Conservation (phyloP, 2,797 vertebrate genomes). For the Pelodytes ibericus region DNA sequence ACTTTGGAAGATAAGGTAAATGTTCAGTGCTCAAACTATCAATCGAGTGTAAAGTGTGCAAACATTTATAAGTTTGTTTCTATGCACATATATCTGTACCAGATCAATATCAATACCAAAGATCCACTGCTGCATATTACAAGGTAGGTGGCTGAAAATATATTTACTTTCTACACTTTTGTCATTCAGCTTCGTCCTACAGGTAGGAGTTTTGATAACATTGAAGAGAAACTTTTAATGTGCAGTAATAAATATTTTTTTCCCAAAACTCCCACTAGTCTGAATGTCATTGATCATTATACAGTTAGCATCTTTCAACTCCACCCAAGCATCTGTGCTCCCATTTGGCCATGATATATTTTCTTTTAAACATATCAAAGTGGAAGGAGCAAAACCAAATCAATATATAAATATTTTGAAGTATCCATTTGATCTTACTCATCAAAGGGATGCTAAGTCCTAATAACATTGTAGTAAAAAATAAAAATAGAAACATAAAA, state of each 20-base stretch:
- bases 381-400: not conserved
- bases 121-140: too few species aligned
- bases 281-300: conserved; percentile 31
- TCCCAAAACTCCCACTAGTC: conserved; percentile 11
- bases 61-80: too few species aligned
- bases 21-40: too few species aligned
- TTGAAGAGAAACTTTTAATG: conserved; percentile 17
- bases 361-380: conserved; percentile 14
- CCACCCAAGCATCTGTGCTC: conserved; percentile 19
- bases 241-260: not conserved
- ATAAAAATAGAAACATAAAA: not conserved
- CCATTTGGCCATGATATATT: not conserved
- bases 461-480: not conserved
- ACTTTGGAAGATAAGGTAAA: too few species aligned
- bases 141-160: too few species aligned
- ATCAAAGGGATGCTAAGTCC: not conserved
- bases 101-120: too few species aligned
- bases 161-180: not conserved
- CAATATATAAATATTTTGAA: not conserved
- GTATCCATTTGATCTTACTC: not conserved
- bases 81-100: too few species aligned
- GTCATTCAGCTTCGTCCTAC: not conserved
- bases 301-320: conserved; percentile 5
- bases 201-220: conserved; percentile 3
- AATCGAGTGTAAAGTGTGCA: too few species aligned